Evolutionary conservation across 2,113 vertebrate genomes (phyloP), one percentile per base, ranked within the genome.

Genomic region (Xyrauchen texanus): DNA sequence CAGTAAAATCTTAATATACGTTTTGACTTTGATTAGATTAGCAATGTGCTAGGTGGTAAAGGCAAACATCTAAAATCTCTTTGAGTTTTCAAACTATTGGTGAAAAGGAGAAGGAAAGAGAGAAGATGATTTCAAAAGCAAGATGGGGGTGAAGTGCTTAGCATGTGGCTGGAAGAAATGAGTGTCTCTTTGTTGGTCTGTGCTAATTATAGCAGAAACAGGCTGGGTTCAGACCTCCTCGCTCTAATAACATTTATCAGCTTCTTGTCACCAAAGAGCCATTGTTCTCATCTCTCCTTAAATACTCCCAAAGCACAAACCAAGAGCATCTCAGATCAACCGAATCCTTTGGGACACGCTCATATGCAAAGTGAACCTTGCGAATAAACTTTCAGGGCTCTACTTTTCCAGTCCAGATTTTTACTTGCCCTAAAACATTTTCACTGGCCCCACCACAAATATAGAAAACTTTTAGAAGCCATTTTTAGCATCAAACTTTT

Each of bases 231-330:
- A 62, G 65, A 71, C 74, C 79, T 71, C 58, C 46, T 66, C 75
- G 78, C 75, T 75, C 76, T 74, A 78, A 75, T 80, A 83, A 83
- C 78, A 80, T 81, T 80, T 83, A 81, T 83, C 74, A 68, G 78
- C 70, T 78, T 63, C 77, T 64, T 76, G 74, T 78, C 69, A 84
- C 79, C 75, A 78, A 78, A 75, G 63, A 67, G 49, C 68, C 61
- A 81, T 81, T 78, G 70, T 79, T 84, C 79, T 84, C 75, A 70
- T 78, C 52, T 79, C 70, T 81, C 76, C 75, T 49, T 70, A 78
- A 81, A 78, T 64, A 71, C 45, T 71, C 49, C 64, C 55, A 34
- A 77, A 64, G 65, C 68, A 81, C 64, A 78, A 81, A 68, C 73
- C 47, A 70, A 63, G 58, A 76, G 58, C 79, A 69, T 76, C 70